phyloP scores from a whole-genome alignment of 2,113 vertebrate species.

The Callospermophilus lateralis region DNA sequence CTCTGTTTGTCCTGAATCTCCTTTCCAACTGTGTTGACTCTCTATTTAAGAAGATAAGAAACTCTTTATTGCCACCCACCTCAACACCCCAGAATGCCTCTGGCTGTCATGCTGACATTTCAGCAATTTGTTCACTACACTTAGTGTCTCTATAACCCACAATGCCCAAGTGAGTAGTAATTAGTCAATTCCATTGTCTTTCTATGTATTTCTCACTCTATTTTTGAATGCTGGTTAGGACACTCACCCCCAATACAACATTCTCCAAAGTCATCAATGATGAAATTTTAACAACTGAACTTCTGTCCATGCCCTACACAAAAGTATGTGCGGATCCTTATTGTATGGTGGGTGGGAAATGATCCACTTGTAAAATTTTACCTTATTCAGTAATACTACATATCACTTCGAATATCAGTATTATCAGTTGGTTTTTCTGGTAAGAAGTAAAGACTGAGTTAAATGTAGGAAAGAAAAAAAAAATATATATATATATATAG shows the following conservation, averaged over 20 bases:
- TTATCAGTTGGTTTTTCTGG: neutral
- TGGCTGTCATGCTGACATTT: neutral
- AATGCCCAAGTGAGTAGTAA: neutral
- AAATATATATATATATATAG: too few species aligned
- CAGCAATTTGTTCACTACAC: neutral
- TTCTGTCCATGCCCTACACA: neutral
- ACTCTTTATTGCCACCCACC: neutral
- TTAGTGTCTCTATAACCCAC: neutral
- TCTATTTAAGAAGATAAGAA: neutral
- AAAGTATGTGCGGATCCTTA: neutral
- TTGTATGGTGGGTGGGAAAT: neutral
- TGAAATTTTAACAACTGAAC: neutral
- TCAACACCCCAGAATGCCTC: neutral
- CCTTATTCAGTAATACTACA: neutral
- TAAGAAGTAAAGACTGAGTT: neutral
- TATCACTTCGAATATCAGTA: neutral
- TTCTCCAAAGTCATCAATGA: neutral
- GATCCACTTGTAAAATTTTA: neutral
- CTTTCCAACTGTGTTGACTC: neutral
- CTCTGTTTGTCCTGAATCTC: neutral
- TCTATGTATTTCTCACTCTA: neutral
- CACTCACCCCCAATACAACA: neutral
- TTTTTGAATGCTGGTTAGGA: neutral
- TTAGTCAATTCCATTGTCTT: neutral
- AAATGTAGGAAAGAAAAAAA: too few species aligned